These are phyloP conservation scores for Antitype chi DNA, from an alignment of 2,888 invertebrate genomes.

Conservation along the genomic window DNA sequence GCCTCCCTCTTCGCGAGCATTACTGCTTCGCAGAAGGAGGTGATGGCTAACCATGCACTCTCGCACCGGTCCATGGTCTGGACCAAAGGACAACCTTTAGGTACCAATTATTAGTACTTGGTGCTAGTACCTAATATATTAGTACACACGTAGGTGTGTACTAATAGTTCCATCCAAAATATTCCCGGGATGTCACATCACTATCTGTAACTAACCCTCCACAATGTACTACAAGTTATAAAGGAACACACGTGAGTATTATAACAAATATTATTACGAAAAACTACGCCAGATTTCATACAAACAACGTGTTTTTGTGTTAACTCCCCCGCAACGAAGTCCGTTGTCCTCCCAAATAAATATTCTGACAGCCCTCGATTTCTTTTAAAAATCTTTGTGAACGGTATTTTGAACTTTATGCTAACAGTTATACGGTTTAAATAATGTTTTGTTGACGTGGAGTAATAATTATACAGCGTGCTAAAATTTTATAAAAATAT, in stretches of 20 bases:
- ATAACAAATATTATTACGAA: conserved; percentile 54
- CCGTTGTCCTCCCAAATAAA: conserved; percentile 72
- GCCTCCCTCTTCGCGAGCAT: too few species aligned
- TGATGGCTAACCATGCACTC: too few species aligned
- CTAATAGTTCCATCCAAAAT: not conserved
- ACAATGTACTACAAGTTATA: conserved; percentile 27
- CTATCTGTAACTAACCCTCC: conserved; percentile 49
- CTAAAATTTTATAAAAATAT: conserved; percentile 8
- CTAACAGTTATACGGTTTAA: rapidly evolving
- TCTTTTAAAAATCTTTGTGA: not conserved
- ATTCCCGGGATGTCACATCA: conserved; percentile 6
- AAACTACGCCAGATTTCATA: conserved; percentile 72
- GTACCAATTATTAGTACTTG: too few species aligned
- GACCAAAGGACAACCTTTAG: too few species aligned
- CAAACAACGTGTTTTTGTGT: conserved; percentile 71
- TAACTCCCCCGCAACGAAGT: conserved; percentile 72
- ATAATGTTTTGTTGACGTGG: not conserved
- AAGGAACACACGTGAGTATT: conserved; percentile 65
- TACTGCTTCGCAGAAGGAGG: too few species aligned
- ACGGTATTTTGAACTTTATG: conserved; percentile 31
- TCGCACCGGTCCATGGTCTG: too few species aligned
- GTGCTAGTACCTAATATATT: too few species aligned
- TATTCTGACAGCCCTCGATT: conserved; percentile 26
- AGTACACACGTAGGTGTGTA: not conserved
- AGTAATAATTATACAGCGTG: not conserved